Base-by-base conservation (phyloP, 1,140 invertebrate genomes). In the Cyrtorhinus lividipennis region DNA sequence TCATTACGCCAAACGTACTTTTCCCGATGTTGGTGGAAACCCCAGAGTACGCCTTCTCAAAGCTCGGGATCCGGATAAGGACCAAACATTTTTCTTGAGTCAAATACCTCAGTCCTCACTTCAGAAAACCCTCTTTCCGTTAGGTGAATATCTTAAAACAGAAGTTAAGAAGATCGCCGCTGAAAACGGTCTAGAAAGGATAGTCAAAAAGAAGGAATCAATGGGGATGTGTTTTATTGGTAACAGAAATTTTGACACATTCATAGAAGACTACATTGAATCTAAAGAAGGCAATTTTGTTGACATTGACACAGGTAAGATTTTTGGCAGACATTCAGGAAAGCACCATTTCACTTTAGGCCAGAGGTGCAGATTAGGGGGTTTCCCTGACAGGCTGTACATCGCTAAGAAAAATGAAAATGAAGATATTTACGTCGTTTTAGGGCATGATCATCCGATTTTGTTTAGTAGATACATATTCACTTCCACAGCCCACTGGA, bases 171-270 rank as follows among this genome's bases (percentile, higher is more conserved):
- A 81, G 65, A 83, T 97, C 24, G 95, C 94, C 8, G 67, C 69
- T 56, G 73, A 82, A 65, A 79, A 83, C 72, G 84, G 84, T 1
- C 76, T 98, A 56, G 72, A 83, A 10, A 78, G 79, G 67, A 79
- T 97, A 66, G 83, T 83, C n/a, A 75, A 77, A 22, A 97, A 95
- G 70, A 87, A 80, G 71, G 94, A 98, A 76, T 96, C 92, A 71
- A 91, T 87, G 72, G 95, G 95, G 18, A 96, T 98, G 67, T 98
- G 95, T 76, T 98, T 98, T 73, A 90, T 98, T 71, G 95, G 95
- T 22, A 83, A 84, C 72, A 77, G 84, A 66, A 78, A 81, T 68
- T 90, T 90, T 73, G 77, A 83, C 71, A 67, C 81, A 64, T 90
- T 90, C 69, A 89, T 90, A 70, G 75, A 79, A 24, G 81, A 90